Evolutionary conservation across 1,140 invertebrate species (phyloP), one percentile per base, ranked within the genome.

Genomic region (Drosophila kikkawai): DNA sequence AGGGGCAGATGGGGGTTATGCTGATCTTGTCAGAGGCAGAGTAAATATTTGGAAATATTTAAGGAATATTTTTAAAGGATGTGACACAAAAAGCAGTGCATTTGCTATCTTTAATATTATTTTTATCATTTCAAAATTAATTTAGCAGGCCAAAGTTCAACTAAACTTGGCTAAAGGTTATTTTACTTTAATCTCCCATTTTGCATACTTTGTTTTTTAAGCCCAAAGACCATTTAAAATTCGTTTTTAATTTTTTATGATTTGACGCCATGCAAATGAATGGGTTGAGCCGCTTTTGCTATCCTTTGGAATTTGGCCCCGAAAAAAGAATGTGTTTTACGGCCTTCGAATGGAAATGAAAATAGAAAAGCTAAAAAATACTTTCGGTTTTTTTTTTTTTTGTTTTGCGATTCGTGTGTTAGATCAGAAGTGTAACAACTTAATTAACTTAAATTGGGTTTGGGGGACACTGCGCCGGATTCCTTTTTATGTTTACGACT

Each of bases 381-480:
- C 47, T 39, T 50, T 22, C 22, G 22, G n/a, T n/a, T 47, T 71
- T 26, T 48, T 59, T 56, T 44, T 45, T 69, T 67, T 32, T 55
- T 56, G 44, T 42, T 75, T 67, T 36, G 55, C 55, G 81, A 80
- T 85, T 78, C 67, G 60, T 66, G 68, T 50, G 74, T 70, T 64
- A 81, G 74, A 84, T 78, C 81, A 68, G 34, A 80, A 81, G 76
- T 84, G 69, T 78, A 75, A 65, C 61, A 48, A 64, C 76, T 87
- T 90, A 84, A 84, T 88, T 88, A 88, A 88, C 81, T 88, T 83
- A 80, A 88, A 88, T 88, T 78, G 68, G 67, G 59, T 65, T 71
- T 22, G 68, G 36, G 37, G 67, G 48, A 39, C 73, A 80, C 63
- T 74, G 73, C 60, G 63, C 73, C 65, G 61, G 53, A 70, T 83